Base-by-base conservation (phyloP, 2,797 vertebrate species). In the Macrochelys suwanniensis region DNA sequence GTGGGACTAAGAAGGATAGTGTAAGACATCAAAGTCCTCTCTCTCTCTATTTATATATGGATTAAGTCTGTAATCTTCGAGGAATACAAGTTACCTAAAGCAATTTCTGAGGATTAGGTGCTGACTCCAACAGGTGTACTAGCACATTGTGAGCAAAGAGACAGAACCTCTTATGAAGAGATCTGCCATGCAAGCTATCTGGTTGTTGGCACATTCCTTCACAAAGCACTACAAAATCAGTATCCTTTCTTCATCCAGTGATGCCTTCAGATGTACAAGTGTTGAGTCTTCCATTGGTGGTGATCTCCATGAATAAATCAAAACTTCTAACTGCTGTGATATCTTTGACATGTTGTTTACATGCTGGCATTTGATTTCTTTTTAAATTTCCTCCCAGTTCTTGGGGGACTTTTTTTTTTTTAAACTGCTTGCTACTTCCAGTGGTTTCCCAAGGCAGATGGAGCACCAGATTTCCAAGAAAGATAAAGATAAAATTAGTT, bases 401-500 rank as follows among this genome's bases (percentile, higher is more conserved):
- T n/a, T 82, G 71, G 84, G 93, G 76, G 88, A 81, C 37, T 94
- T 79, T 85, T 91, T 5, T 59, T 65, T 90, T 90, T 91, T 2
- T 74, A 84, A 88, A n/a, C 49, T 89, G 80, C 51, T 96, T 93
- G 53, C 82, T 45, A 82, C 81, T 95, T 31, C 88, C 65, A 94
- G 80, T 93, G 76, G 59, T 85, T 51, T 93, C 86, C 76, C 89
- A 95, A 96, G 95, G 88, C 96, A 97, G 97, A 97, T 97, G 97
- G 97, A 98, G 97, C 97, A 97, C 88, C 96, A 94, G 97, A 97
- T 97, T 98, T 97, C 97, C 97, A 97, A 97, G 96, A 97, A 97
- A 96, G 97, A 97, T 97, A 97, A 97, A 97, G 90, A 95, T 56
- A 96, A 65, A 95, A 95, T 96, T 88, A 82, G 78, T 74, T 93